Conservation (phyloP, 2,113 vertebrate species). For the Rhea pennata region DNA sequence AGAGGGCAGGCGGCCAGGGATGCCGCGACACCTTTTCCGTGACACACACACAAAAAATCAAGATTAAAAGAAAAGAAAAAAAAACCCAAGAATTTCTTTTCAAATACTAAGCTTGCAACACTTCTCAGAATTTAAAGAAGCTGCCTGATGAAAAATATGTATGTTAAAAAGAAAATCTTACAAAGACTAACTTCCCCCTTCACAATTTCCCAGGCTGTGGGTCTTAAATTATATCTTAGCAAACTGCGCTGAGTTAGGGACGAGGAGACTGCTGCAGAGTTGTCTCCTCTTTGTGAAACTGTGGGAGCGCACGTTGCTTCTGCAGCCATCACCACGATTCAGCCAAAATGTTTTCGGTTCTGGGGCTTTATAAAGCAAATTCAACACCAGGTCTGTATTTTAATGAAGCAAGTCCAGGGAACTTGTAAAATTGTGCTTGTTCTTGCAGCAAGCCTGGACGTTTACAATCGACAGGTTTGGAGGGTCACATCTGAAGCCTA, state of each 20-base stretch:
- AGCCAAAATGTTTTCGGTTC: fast-evolving
- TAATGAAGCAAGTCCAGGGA: background rate
- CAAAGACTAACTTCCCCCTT: background rate
- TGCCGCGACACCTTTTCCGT: background rate
- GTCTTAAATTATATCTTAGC: background rate
- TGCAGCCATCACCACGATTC: too few species aligned
- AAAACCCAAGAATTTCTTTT: too few species aligned
- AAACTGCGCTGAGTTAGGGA: background rate
- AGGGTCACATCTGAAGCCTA: too few species aligned
- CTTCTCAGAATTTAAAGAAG: background rate
- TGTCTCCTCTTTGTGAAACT: background rate
- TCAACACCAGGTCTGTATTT: background rate
- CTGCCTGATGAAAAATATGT: background rate
- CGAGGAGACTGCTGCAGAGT: background rate
- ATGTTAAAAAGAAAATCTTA: background rate
- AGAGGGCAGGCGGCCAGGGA: background rate
- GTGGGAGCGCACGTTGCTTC: background rate
- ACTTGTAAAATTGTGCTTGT: background rate
- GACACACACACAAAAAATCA: background rate
- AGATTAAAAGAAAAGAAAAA: too few species aligned
- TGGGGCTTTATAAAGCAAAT: background rate
- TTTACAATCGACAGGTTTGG: too few species aligned
- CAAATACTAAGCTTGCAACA: background rate
- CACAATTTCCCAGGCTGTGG: background rate
- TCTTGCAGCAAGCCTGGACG: background rate